Conservation (phyloP, 2,113 vertebrate species). For the Natator depressus region DNA sequence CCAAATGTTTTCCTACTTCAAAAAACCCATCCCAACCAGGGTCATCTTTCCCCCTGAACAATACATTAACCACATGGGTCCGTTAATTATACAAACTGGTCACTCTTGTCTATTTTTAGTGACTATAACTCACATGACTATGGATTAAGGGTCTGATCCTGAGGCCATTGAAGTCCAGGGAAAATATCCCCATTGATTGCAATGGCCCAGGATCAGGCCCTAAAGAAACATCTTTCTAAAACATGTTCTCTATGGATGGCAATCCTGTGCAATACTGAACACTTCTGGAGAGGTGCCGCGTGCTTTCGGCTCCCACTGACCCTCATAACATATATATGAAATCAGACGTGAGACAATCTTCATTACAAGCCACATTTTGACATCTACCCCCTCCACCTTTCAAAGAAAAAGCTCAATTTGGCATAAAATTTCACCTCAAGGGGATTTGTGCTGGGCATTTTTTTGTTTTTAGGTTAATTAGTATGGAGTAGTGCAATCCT, state of each 20-base stretch:
- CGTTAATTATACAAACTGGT: slow-evolving; percentile 20
- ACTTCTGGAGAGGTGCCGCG: background rate
- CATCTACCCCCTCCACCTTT: background rate
- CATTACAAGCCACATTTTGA: background rate
- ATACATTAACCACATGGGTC: slow-evolving; percentile 2
- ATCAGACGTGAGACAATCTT: background rate
- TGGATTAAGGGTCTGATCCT: slow-evolving; percentile 63
- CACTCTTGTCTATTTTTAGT: slow-evolving; percentile 50
- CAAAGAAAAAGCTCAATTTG: background rate
- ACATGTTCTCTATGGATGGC: background rate
- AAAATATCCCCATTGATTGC: slow-evolving; percentile 13
- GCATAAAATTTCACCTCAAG: background rate
- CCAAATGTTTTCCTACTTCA: slow-evolving; percentile 23
- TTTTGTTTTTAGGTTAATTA: background rate
- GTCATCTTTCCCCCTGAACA: slow-evolving; percentile 52
- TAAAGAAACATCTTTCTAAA: background rate
- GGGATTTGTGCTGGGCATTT: background rate
- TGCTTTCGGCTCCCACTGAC: background rate
- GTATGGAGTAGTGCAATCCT: background rate
- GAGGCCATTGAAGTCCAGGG: slow-evolving; percentile 58
- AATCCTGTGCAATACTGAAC: background rate
- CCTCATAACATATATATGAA: slow-evolving; percentile 29
- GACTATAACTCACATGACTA: slow-evolving; percentile 55
- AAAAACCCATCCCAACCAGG: background rate
- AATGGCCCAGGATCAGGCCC: slow-evolving; percentile 45